Evolutionary conservation across 2,888 invertebrate species (phyloP), one percentile per base, ranked within the genome.

Genomic region (Oscheius sp.): DNA sequence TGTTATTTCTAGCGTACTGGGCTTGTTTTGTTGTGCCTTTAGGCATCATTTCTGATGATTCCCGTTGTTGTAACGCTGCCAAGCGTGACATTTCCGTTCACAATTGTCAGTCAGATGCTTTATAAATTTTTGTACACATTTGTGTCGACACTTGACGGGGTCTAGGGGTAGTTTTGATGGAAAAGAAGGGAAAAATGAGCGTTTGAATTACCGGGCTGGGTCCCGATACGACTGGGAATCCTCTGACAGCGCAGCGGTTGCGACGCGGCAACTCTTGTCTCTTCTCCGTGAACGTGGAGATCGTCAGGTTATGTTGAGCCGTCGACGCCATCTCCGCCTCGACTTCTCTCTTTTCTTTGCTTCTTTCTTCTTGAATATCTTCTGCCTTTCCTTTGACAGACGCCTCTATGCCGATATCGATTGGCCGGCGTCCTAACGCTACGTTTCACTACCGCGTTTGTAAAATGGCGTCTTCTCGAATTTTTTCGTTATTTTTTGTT

Each of bases 241-340:
- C 43, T 63, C 71, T 16, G 52, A 9, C 23, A 46, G 71, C 71
- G 71, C 21, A 68, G 80, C 80, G 80, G 80, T 72, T 73, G 80
- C 80, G 76, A 74, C 64, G 80, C 80, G 80, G 79, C 74, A 59
- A 29, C 46, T 43, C 35, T 69, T 74, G 73, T 49, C 49, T 35
- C 35, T 35, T 35, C 49, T 49, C 21, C 23, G 18, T 29, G 27
- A 35, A 58, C 58, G 58, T 58, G 78, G 75, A n/a, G n/a, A 73
- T 73, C 73, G 69, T 35, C 52, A 52, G 18, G 23, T 41, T 29
- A 9, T 45, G 55, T 52, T 64, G 63, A 29, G 41, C 29, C 56
- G 27, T 49, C 66, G 68, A 59, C 9, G 5, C 5, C 5, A 35
- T 35, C 35, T 9, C 69, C 6, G 23, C 35, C 1, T 18, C n/a